Conservation (phyloP, 2,113 vertebrate genomes). For the Formicarius rufipectus region DNA sequence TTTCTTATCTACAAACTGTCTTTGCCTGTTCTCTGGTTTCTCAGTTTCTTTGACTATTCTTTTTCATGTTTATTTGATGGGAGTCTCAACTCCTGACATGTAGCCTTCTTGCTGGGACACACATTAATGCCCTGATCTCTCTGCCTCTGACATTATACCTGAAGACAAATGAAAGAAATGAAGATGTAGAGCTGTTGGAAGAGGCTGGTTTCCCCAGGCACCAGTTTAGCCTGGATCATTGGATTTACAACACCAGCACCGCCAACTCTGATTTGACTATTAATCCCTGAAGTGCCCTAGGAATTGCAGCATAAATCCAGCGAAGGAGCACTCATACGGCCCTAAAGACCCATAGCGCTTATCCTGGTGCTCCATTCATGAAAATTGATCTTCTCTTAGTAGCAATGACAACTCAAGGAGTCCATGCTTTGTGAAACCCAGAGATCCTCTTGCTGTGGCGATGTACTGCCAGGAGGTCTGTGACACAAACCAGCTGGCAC, state of each 20-base stretch:
- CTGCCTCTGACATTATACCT: neutral
- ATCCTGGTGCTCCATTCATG: conserved; percentile 17
- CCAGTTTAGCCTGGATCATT: conserved; percentile 55
- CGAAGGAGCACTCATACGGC: conserved; percentile 32
- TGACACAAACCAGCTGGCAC: neutral
- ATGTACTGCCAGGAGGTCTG: neutral
- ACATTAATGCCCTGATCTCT: fast-evolving
- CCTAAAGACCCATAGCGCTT: conserved; percentile 18
- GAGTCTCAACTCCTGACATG: fast-evolving
- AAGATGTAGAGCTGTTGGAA: conserved; percentile 51
- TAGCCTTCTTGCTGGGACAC: neutral
- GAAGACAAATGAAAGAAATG: conserved; percentile 39
- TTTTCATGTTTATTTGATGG: neutral
- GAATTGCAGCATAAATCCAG: conserved; percentile 38
- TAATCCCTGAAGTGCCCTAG: conserved; percentile 42
- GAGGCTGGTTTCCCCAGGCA: conserved; percentile 6
- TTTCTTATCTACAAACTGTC: neutral
- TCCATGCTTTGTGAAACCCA: neutral
- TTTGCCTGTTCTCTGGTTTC: neutral
- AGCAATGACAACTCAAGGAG: conserved; percentile 29
- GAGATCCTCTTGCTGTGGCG: neutral
- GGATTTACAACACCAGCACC: conserved; percentile 58
- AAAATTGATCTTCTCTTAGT: neutral
- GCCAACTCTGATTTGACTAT: conserved; percentile 30
- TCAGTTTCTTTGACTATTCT: neutral